Evolutionary conservation across 64 coral and sea anemone genomes (phyloP), one percentile per base, ranked within the genome.

Genomic region (Stichodactyla helianthus): DNA sequence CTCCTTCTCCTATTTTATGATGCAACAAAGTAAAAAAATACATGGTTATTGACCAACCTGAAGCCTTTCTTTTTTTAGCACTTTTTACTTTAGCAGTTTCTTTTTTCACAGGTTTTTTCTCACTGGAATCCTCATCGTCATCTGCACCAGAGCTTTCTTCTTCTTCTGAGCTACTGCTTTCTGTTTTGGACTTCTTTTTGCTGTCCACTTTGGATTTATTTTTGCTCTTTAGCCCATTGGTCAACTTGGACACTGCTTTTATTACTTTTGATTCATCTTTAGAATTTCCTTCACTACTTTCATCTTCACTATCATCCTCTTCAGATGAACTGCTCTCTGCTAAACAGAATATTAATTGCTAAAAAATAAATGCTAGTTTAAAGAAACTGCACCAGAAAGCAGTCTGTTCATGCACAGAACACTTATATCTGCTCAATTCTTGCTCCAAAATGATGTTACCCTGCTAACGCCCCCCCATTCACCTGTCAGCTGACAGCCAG

Each of bases 61-160:
- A 84, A 60, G 27, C 79, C 35, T 52, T 67, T 13, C n/a, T 77
- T 82, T 82, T 23, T 62, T 79, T 67, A 77, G 9, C 64, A 84
- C 62, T 54, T 74, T 84, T 63, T 23, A 50, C 19, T 83, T 61
- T 51, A 59, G 12, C 4, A 51, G 35, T 22, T 62, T 55, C 62
- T 13, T 19, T 70, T 26, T 83, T 55, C 83, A 18, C 51, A 31
- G 58, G 82, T 77, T 52, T 60, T 20, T 87, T 77, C 35, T 82
- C 80, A 44, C 54, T 79, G 9, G 86, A 79, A 20, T 79, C 71
- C 10, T 10, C 53, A 14, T 71, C 51, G 54, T 82, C 79, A 17
- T 87, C 85, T 56, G 83, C 79, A 55, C 31, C 27, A 27, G 84
- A 86, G 65, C 52, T 26, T 64, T 86, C 64, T 15, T 86, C 84